phyloP scores from a whole-genome alignment of 2,888 invertebrate genomes.

The Fragum fragum region DNA sequence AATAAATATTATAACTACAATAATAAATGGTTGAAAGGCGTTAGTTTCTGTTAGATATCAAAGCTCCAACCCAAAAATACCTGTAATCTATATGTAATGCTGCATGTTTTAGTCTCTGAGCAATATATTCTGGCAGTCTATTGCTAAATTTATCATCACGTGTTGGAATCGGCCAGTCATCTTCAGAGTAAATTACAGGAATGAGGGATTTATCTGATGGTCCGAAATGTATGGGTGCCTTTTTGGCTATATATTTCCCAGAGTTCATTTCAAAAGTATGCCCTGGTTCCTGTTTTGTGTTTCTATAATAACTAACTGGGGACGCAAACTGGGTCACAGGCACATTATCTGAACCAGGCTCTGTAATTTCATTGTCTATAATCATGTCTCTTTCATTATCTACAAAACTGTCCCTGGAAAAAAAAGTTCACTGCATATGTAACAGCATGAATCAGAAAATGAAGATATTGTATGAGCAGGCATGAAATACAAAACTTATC shows the following conservation, averaged over 20 bases:
- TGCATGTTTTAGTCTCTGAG: not conserved
- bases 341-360: not conserved
- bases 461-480: not conserved
- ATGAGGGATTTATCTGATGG: not conserved
- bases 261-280: constrained; percentile 1
- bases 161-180: not conserved
- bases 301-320: not conserved
- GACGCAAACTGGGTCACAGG: not conserved
- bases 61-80: not conserved
- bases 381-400: not conserved
- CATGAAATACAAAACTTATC: not conserved
- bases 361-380: not conserved
- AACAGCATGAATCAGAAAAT: not conserved
- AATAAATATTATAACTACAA: too few species aligned
- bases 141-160: not conserved
- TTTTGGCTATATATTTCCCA: not conserved
- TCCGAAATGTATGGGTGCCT: not conserved
- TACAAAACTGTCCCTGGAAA: not conserved
- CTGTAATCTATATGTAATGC: not conserved
- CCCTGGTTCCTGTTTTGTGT: not conserved
- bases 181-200: not conserved
- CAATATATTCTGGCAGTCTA: not conserved
- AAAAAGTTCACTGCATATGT: not conserved
- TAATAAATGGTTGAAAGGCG: too few species aligned
- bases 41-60: not conserved